Evolutionary conservation across 2,888 invertebrate genomes (phyloP), one percentile per base, ranked within the genome.

Genomic region (Frankliniella fusca): DNA sequence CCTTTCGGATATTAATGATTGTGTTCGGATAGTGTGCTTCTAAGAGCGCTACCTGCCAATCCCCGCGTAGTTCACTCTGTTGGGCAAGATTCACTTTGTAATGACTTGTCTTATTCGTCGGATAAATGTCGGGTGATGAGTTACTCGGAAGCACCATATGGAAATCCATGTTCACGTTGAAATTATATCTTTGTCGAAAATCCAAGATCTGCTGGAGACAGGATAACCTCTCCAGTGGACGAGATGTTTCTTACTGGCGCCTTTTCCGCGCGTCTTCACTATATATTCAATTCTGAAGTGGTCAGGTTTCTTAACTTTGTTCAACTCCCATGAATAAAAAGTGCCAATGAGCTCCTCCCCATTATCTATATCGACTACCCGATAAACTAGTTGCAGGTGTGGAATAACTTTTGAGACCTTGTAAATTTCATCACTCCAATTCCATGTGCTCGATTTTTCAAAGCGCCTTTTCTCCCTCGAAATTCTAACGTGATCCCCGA

Each of bases 391-490:
- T 18, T 54, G 54, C 2, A 3, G 15, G 8, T 54, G 54, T 54
- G 54, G 54, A 8, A 54, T 54, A 8, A 54, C 54, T 54, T 54
- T 54, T 54, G 54, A n/a, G n/a, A 65, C n/a, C n/a, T 65, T 65
- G 8, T n/a, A 65, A 9, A 65, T 65, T 65, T 65, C 65, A 9
- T 65, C 65, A 9, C 20, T 20, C 65, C 65, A 65, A n/a, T 65
- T 65, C 65, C 65, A 65, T 65, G 65, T 65, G n/a, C 9, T 3
- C 1, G 20, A 15, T n/a, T 65, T 65, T n/a, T 65, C 65, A n/a
- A 65, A 65, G n/a, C 65, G 65, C n/a, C n/a, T 18, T 65, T 65
- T 65, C 65, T 65, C 65, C 8, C 65, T 65, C 65, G 65, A 65
- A n/a, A 65, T 65, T 65, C 65, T 65, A n/a, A 65, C 18, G n/a